Evolutionary conservation across 2,797 vertebrate genomes (phyloP).

Genomic region (Megaceryle alcyon): DNA sequence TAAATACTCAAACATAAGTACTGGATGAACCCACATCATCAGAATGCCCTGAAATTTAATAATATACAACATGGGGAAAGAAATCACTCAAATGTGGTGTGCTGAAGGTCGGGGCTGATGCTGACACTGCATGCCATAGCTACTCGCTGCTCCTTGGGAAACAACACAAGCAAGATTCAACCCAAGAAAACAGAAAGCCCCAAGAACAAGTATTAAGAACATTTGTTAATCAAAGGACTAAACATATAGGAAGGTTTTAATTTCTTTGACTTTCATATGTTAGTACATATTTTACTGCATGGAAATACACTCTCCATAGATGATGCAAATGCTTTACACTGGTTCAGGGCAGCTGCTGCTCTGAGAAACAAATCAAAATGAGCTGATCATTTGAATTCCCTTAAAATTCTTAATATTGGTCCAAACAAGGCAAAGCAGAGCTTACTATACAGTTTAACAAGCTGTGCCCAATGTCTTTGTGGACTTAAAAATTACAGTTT

Average conservation of each 20-base stretch:
- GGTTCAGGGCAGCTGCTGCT: slow-evolving; percentile 14
- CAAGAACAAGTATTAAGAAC: not conserved
- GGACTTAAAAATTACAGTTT: not conserved
- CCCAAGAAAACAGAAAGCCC: not conserved
- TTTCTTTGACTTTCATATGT: slow-evolving; percentile 5
- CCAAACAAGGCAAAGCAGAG: slow-evolving; percentile 29
- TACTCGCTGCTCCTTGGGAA: not conserved
- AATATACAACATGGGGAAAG: not conserved
- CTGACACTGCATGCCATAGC: not conserved
- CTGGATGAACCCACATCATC: not conserved
- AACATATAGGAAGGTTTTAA: not conserved
- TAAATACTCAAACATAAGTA: not conserved
- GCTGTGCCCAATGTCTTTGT: not conserved
- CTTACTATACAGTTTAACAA: not conserved
- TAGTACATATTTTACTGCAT: too few species aligned
- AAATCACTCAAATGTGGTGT: fast-evolving
- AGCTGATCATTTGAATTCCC: slow-evolving; percentile 18
- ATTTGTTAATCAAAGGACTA: slow-evolving; percentile 66
- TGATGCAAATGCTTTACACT: slow-evolving; percentile 41
- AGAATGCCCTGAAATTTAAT: not conserved
- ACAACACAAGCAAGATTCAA: not conserved
- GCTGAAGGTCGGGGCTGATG: not conserved
- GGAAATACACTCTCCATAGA: not conserved
- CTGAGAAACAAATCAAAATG: slow-evolving; percentile 25
- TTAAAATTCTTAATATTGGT: not conserved